Base-by-base conservation (phyloP, 2,888 invertebrate genomes). In the Ischnura elegans region DNA sequence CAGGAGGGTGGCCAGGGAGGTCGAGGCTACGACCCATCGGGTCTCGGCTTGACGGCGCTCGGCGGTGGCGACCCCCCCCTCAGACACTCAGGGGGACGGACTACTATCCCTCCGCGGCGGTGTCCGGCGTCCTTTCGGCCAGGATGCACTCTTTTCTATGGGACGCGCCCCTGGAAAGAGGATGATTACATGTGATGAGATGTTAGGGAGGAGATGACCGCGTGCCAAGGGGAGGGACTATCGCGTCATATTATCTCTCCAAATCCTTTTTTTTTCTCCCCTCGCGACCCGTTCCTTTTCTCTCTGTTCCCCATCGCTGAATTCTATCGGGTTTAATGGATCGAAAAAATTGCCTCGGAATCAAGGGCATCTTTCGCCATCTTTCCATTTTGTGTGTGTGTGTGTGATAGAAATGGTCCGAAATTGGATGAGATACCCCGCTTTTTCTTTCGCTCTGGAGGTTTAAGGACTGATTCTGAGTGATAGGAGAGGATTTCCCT, bases 21-120 rank as follows among this genome's bases (percentile, higher is more conserved):
- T 87, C 87, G 87, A 87, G 87, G 61, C 90, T 90, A 43, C 90
- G 43, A n/a, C 42, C 90, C 90, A 90, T 90, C 43, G 66, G 87
- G 87, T 87, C 51, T 42, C 87, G 47, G 36, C 29, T 51, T 51
- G 51, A 51, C 51, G 51, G 13, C 47, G 42, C 45, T 47, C 47
- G 66, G n/a, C 76, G 13, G 8, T 2, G 36, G 55, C 87, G 87
- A 87, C 42, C 87, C 87, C n/a, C n/a, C n/a, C n/a, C n/a, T n/a
- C 8, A 16, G 4, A 36, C 36, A 36, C 76, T 61, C 87, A 51
- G 87, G 51, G 87, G 51, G 87, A 21, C 29, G 13, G n/a, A 19
- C 6, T 51, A 19, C 51, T 10, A 36, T 36, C 87, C 87, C 87
- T 51, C 43, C 46, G 45, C 45, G 25, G 86, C 2, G 86, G 25